A percentile compares a stretch with the other conserved stretches of the same genome.
phyloP scores from a whole-genome alignment of 1,140 invertebrate species.

The Oedothorax gibbosus region DNA sequence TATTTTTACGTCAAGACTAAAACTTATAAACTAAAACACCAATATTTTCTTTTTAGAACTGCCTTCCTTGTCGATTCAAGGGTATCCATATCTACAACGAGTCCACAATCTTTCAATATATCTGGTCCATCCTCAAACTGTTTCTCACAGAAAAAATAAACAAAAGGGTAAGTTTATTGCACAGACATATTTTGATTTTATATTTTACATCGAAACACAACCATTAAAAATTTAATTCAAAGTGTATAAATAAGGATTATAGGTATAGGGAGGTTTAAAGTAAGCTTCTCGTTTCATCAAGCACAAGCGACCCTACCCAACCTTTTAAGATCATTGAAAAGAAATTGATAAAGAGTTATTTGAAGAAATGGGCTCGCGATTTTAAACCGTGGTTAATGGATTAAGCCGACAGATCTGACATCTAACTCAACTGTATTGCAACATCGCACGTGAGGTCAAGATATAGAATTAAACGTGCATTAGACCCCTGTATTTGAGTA shows the following conservation, averaged over 20 bases:
- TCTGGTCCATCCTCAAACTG: constrained; percentile 83
- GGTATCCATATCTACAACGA: constrained; percentile 89
- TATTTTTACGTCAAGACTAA: not conserved
- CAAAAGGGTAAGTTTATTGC: constrained; percentile 75
- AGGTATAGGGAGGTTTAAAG: not conserved
- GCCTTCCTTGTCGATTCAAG: constrained; percentile 86
- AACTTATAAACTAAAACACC: too few relatives aligned
- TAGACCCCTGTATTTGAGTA: too few relatives aligned
- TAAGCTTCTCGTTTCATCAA: too few relatives aligned
- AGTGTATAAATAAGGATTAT: not conserved
- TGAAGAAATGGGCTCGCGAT: too few relatives aligned
- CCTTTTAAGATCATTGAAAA: too few relatives aligned
- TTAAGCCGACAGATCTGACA: too few relatives aligned
- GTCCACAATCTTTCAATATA: constrained; percentile 87
- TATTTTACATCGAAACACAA: not conserved
- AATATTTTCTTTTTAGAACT: constrained; percentile 72
- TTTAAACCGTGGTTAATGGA: too few relatives aligned
- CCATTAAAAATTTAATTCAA: not conserved
- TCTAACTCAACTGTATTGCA: too few relatives aligned
- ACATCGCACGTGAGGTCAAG: too few relatives aligned
- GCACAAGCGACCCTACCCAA: too few relatives aligned
- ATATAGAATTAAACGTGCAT: too few relatives aligned
- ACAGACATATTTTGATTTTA: not conserved
- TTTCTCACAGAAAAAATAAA: constrained; percentile 87
- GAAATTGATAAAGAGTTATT: too few relatives aligned